Base-by-base conservation (phyloP, 2,113 vertebrate genomes). In the Poeciliopsis turrubarensis region DNA sequence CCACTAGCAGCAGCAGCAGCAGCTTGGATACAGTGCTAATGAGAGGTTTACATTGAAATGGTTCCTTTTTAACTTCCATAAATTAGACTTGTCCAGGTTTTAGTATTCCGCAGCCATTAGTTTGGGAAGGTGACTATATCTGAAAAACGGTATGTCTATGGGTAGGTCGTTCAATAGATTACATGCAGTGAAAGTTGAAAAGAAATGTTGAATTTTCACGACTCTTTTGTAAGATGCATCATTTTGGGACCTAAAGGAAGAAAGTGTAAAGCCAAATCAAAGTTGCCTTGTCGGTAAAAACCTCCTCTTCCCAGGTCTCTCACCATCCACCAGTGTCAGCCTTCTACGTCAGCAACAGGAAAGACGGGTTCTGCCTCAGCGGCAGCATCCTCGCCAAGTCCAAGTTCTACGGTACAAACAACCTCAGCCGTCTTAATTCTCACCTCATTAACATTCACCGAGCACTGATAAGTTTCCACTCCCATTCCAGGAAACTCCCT, bases 351-450 rank as follows among this genome's bases (percentile, higher is more conserved):
- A 99, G 98, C 93, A 99, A 99, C 91, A 96, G 98, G 87, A 99
- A 99, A 77, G 98, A 99, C 61, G 98, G 98, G 0, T 99, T 99
- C 95, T 99, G 98, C 92, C 95, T 99, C 89, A 99, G 97, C 80
- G 98, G 97, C 60, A 99, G 97, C 94, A 99, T 99, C 92, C 94
- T 99, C 68, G 98, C 98, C 84, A 99, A 99, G 93, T 99, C 98
- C 62, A 99, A 99, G 89, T 99, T 99, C 90, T 99, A 99, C 5
- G 98, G 98, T 99, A 92, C 91, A 82, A 87, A 80, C 26, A 5
- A 2, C 17, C 15, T 47, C 12, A 6, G 7, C 30, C 14, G 25
- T 25, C 69, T 37, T 4, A 34, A 1, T 14, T 10, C 22, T 25
- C 19, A 9, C 1, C 14, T 22, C 17, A 13, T 6, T 30, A 47